Evolutionary conservation across 2,888 invertebrate species (phyloP), one percentile per base, ranked within the genome.

Genomic region (Oligia strigilis): DNA sequence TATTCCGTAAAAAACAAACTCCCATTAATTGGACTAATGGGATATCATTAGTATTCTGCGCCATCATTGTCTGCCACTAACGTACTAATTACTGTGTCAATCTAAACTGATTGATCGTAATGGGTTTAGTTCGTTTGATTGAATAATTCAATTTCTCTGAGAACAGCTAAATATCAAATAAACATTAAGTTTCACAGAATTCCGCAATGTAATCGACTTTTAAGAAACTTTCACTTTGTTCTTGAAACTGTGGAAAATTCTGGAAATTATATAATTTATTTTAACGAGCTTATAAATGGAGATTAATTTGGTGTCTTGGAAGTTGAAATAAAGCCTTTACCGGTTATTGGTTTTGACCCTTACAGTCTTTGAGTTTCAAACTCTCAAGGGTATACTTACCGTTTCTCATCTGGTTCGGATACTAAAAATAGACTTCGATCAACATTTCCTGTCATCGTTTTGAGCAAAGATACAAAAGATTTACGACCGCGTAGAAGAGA

Each of bases 61-160:
- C 80, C 87, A 83, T 89, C 85, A 89, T 89, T 86, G 81, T 84
- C 82, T 81, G 87, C 75, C 81, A 80, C 81, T 79, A 80, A 78
- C 70, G 29, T 70, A 49, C 87, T 92, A 91, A 92, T 92, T 91
- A 89, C 86, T 69, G 52, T 83, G 89, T 91, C 92, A 89, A 84
- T 89, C 88, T 76, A 71, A 81, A 72, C 75, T 83, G 82, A 90
- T 89, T 85, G 87, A 87, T 88, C 75, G 77, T 90, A 87, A 90
- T 88, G 82, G 65, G 71, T 80, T 82, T 72, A 76, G 73, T 70
- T 74, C 46, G 52, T 60, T 76, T 43, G 71, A 80, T 81, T 84
- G 82, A 85, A 88, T 88, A 82, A 90, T 89, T 87, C 65, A 82
- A 76, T 78, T 46, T 72, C 66, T 83, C 67, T 36, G 17, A 77